A percentile compares a stretch with the other conserved stretches of the same genome.
Conservation (phyloP, 2,888 invertebrate genomes). For the Gastrophysa polygoni region DNA sequence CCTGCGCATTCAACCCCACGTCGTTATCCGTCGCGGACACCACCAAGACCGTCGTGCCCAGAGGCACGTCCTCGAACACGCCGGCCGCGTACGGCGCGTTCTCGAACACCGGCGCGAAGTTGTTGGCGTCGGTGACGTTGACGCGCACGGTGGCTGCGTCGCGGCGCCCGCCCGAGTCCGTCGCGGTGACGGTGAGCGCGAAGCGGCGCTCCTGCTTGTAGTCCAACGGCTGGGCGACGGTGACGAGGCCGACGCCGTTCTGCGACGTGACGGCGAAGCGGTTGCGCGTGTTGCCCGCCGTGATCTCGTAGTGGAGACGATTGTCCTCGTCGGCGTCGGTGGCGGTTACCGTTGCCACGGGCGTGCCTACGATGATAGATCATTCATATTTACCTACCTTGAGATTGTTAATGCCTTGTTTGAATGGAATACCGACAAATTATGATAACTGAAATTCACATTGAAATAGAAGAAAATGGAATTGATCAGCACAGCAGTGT, state of each 20-base stretch:
- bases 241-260: conserved; percentile 84
- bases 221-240: conserved; percentile 88
- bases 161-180: conserved; percentile 86
- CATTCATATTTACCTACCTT: too few relatives aligned
- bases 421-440: background rate
- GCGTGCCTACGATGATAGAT: conserved; percentile 63
- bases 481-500: too few relatives aligned
- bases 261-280: conserved; percentile 90
- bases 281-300: conserved; percentile 82
- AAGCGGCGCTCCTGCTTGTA: conserved; percentile 91
- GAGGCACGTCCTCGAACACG: conserved; percentile 90
- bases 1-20: conserved; percentile 92
- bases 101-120: conserved; percentile 91
- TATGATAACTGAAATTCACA: too few relatives aligned
- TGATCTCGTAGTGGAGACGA: conserved; percentile 81
- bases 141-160: conserved; percentile 91
- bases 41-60: conserved; percentile 90
- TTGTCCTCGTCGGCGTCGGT: conserved; percentile 88
- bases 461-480: too few relatives aligned
- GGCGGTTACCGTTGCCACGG: conserved; percentile 86
- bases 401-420: background rate
- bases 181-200: conserved; percentile 84
- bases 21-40: conserved; percentile 94
- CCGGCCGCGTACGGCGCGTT: conserved; percentile 90
- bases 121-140: conserved; percentile 93